phyloP scores from a whole-genome alignment of 2,113 vertebrate genomes.

The Hiodon alosoides region DNA sequence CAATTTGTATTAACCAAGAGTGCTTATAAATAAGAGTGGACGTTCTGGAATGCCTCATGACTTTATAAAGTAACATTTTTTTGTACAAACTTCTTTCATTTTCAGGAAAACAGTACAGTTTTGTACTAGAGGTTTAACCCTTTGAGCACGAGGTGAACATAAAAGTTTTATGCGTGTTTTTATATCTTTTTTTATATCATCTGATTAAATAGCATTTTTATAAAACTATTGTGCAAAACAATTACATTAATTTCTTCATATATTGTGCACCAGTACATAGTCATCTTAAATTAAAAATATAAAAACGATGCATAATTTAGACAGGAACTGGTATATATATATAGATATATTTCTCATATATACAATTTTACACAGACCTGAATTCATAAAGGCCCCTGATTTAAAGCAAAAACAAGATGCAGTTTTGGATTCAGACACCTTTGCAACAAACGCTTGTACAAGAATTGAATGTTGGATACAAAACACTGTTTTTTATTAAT shows the following conservation, averaged over 20 bases:
- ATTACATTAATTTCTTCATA: constrained; percentile 70
- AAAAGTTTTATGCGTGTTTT: constrained; percentile 62
- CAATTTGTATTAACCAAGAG: constrained; percentile 84
- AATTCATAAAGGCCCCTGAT: constrained; percentile 53
- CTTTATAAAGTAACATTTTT: constrained; percentile 92
- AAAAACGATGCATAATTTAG: constrained; percentile 72
- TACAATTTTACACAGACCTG: constrained; percentile 67
- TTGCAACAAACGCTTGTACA: constrained; percentile 50
- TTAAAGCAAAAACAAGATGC: constrained; percentile 52
- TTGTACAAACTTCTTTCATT: constrained; percentile 79
- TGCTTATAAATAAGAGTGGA: constrained; percentile 90
- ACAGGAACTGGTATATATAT: constrained; percentile 60
- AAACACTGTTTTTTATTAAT: not conserved
- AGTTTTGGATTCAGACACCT: constrained; percentile 41
- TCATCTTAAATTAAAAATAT: constrained; percentile 72
- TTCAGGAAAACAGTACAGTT: constrained; percentile 78
- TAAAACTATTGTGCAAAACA: constrained; percentile 90
- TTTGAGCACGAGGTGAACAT: constrained; percentile 85
- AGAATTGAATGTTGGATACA: constrained; percentile 43
- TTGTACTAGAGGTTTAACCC: constrained; percentile 85
- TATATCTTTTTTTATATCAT: constrained; percentile 41
- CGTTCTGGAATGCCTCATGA: constrained; percentile 77
- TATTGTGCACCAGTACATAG: constrained; percentile 67
- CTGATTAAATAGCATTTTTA: constrained; percentile 68
- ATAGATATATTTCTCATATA: constrained; percentile 23